Evolutionary conservation across 2,113 vertebrate genomes (phyloP).

Genomic region (Eptesicus fuscus): DNA sequence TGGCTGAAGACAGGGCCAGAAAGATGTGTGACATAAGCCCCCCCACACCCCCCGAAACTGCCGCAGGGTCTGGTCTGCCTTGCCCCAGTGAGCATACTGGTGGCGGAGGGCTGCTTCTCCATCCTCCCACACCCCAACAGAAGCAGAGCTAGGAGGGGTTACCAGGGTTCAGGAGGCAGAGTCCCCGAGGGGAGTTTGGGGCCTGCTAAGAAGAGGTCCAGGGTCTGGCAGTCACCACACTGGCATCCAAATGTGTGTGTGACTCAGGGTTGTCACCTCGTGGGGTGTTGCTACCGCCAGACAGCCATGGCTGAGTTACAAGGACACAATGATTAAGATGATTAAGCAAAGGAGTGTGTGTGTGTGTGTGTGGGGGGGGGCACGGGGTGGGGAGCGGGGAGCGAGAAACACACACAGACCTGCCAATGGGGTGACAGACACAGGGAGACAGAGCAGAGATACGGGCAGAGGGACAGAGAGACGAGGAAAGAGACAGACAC

Average conservation of each 20-base stretch:
- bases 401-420: neutral
- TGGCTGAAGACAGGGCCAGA: neutral
- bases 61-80: too few relatives aligned
- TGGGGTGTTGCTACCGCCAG: neutral
- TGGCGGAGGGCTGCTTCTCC: neutral
- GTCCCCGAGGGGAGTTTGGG: neutral
- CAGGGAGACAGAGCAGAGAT: neutral
- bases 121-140: neutral
- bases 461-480: neutral
- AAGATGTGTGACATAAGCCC: too few relatives aligned
- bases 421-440: slow-evolving; percentile 28
- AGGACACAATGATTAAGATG: slow-evolving; percentile 58
- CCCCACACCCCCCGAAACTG: rapidly evolving
- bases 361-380: neutral
- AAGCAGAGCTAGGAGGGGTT: neutral
- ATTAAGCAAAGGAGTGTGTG: slow-evolving; percentile 54
- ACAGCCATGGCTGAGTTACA: slow-evolving; percentile 46
- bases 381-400: neutral
- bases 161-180: neutral
- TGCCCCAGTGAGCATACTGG: rapidly evolving
- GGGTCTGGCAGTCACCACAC: neutral
- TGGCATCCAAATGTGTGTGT: neutral
- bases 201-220: neutral
- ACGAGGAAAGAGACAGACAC: neutral
- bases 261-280: slow-evolving; percentile 1